Conservation (phyloP, 2,888 invertebrate genomes). For the Lucinisca nassula region DNA sequence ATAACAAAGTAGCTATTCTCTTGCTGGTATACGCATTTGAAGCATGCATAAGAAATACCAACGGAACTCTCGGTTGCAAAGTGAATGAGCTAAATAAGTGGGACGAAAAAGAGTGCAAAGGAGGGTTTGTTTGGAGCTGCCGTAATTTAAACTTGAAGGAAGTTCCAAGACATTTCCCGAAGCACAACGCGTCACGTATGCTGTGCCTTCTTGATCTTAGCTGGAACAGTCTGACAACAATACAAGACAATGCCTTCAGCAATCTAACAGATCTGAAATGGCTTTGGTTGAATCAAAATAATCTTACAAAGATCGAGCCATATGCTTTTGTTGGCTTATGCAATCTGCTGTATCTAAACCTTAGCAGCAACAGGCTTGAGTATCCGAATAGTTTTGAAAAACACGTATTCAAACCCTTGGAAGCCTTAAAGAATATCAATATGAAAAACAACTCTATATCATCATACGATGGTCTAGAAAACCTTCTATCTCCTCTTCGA, state of each 20-base stretch:
- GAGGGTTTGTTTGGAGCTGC: neutral
- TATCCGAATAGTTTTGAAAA: conserved; percentile 9
- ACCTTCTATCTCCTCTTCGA: neutral
- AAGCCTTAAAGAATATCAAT: conserved; percentile 9
- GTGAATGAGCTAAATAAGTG: too few relatives aligned
- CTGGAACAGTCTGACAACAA: neutral
- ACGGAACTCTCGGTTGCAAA: too few relatives aligned
- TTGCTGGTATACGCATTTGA: too few relatives aligned
- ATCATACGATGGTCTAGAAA: conserved; percentile 18
- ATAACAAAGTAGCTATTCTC: too few relatives aligned
- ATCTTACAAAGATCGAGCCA: neutral
- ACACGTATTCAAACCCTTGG: conserved; percentile 24
- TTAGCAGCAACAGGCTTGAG: conserved; percentile 20
- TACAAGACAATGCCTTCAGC: neutral
- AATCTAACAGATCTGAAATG: neutral
- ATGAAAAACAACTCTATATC: conserved; percentile 16
- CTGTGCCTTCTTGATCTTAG: conserved; percentile 29
- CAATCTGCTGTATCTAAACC: conserved; percentile 22
- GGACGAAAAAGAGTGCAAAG: neutral
- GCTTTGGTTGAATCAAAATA: neutral
- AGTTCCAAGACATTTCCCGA: neutral
- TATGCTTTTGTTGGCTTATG: conserved; percentile 21
- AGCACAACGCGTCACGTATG: neutral
- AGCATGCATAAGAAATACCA: too few relatives aligned
- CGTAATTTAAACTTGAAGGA: neutral